These are phyloP conservation scores for Grammomys dolichurus DNA, from an alignment of 2,113 vertebrate genomes.

Conservation along the genomic window DNA sequence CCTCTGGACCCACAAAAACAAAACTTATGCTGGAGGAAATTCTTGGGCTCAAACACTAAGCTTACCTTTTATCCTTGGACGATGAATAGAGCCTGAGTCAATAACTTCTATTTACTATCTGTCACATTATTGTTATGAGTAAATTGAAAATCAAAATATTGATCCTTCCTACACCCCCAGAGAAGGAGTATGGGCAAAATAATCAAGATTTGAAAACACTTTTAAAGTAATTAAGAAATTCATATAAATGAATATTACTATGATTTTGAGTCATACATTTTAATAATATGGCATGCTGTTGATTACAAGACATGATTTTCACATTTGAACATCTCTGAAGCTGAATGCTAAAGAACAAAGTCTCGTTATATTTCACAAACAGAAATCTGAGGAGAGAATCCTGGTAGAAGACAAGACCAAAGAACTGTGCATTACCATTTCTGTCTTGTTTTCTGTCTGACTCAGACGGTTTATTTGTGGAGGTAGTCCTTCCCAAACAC, in stretches of 20 bases:
- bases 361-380: background rate
- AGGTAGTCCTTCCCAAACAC: background rate
- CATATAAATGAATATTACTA: slow-evolving; percentile 1
- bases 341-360: background rate
- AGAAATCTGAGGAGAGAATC: background rate
- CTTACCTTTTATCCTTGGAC: background rate
- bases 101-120: background rate
- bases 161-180: background rate
- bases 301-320: background rate
- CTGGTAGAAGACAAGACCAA: background rate
- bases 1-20: background rate
- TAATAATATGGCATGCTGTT: background rate
- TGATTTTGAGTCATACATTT: background rate
- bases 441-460: background rate
- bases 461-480: background rate
- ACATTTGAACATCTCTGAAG: slow-evolving; percentile 43
- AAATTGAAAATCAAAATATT: slow-evolving; percentile 47
- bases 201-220: background rate
- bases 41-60: background rate
- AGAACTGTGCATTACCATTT: background rate
- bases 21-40: background rate
- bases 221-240: background rate
- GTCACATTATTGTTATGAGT: background rate
- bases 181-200: background rate
- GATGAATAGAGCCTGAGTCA: background rate